These are phyloP conservation scores for Bettongia penicillata DNA, from an alignment of 2,113 vertebrate species.

Conservation along the genomic window DNA sequence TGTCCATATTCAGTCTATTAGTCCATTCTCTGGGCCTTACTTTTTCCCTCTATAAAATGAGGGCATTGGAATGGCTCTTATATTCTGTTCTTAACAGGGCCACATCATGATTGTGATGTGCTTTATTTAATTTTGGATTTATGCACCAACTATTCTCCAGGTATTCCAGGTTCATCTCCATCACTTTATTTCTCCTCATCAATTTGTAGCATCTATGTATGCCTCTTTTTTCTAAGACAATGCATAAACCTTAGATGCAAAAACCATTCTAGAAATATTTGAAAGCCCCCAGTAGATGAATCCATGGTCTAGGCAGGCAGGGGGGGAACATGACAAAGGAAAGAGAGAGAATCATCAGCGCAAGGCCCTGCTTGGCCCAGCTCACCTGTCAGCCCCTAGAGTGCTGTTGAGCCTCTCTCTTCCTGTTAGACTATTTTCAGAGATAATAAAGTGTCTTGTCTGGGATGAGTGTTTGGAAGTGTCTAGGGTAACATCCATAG, in stretches of 20 bases:
- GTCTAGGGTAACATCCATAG: not conserved
- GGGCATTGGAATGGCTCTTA: not conserved
- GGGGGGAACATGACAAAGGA: not conserved
- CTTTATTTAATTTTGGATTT: not conserved
- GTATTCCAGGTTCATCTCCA: not conserved
- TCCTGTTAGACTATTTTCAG: not conserved
- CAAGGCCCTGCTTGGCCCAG: not conserved
- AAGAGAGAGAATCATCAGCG: not conserved
- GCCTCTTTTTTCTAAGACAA: not conserved
- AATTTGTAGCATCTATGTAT: not conserved
- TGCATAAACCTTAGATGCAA: not conserved
- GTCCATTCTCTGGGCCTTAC: not conserved
- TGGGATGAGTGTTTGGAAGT: not conserved
- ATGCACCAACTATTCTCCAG: not conserved
- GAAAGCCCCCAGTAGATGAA: not conserved
- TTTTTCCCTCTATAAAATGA: not conserved
- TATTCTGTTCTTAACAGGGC: not conserved
- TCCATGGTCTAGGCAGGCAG: not conserved
- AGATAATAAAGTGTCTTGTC: not conserved
- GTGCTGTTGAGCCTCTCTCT: not conserved
- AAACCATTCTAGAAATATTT: not conserved
- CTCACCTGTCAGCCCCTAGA: not conserved
- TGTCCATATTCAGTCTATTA: not conserved
- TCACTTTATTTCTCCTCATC: not conserved
- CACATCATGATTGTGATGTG: not conserved